Evolutionary conservation across 2,797 vertebrate species (phyloP).

Genomic region (Gallirallus australis): DNA sequence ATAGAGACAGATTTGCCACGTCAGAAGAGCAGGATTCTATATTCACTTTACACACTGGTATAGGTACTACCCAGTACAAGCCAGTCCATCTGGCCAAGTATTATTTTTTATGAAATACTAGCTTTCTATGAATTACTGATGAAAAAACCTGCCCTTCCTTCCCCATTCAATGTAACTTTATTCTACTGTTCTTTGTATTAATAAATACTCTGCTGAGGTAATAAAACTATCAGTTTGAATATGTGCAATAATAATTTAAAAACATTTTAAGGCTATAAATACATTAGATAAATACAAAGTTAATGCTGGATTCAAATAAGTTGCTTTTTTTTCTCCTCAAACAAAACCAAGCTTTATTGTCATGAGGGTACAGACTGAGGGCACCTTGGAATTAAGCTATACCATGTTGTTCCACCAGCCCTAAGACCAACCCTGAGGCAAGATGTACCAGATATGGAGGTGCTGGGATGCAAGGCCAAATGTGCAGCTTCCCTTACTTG

Average conservation of each 20-base stretch:
- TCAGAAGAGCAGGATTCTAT: background rate
- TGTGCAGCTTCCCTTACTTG: background rate
- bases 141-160: background rate
- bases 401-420: background rate
- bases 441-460: background rate
- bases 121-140: background rate
- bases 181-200: background rate
- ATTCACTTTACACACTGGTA: background rate
- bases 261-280: background rate
- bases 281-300: background rate
- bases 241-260: background rate
- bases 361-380: background rate
- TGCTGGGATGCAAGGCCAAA: background rate
- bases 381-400: background rate
- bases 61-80: background rate
- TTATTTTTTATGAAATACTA: background rate
- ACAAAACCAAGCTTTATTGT: background rate
- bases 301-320: background rate
- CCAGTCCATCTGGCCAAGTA: background rate
- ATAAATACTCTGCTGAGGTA: background rate
- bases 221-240: background rate
- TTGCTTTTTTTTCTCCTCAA: background rate
- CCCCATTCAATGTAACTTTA: background rate
- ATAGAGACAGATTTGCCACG: background rate
- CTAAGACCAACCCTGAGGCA: background rate